Conservation (phyloP, 1,140 invertebrate species). For the Trichonephila clavata region DNA sequence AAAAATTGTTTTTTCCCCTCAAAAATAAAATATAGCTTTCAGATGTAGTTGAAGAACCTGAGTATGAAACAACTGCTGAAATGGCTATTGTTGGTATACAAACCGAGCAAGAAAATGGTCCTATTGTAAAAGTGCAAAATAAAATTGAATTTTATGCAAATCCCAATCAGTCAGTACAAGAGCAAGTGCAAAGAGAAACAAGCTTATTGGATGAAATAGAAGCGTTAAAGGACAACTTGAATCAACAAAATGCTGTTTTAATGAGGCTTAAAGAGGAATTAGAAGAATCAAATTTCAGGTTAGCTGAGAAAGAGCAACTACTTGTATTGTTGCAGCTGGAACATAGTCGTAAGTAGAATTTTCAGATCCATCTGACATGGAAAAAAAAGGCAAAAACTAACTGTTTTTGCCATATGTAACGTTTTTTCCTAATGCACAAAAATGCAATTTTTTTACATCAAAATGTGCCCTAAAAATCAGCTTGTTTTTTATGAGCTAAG, state of each 20-base stretch:
- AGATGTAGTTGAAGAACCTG: background rate
- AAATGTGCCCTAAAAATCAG: too few species aligned
- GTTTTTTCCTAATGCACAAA: too few species aligned
- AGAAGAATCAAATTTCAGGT: conserved; percentile 57
- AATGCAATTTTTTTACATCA: too few species aligned
- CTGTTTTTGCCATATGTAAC: too few species aligned
- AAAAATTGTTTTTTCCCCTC: background rate
- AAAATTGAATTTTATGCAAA: background rate
- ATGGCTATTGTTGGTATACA: background rate
- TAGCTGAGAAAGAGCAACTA: conserved; percentile 69
- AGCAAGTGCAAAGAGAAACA: conserved; percentile 57
- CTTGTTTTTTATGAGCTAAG: too few species aligned
- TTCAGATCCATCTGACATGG: background rate
- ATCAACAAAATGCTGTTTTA: conserved; percentile 75
- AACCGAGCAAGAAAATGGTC: background rate
- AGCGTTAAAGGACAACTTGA: conserved; percentile 72
- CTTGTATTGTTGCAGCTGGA: conserved; percentile 38
- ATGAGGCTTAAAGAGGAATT: conserved; percentile 70
- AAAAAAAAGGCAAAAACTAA: too few species aligned
- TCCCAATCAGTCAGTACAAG: conserved; percentile 32
- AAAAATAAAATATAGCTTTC: conserved; percentile 19
- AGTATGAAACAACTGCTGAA: background rate
- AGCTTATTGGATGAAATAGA: conserved; percentile 73
- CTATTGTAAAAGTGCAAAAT: background rate
- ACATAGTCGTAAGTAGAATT: conserved; percentile 60